Evolutionary conservation across 2,888 invertebrate species (phyloP), one percentile per base, ranked within the genome.

Genomic region (Orthosia incerta): DNA sequence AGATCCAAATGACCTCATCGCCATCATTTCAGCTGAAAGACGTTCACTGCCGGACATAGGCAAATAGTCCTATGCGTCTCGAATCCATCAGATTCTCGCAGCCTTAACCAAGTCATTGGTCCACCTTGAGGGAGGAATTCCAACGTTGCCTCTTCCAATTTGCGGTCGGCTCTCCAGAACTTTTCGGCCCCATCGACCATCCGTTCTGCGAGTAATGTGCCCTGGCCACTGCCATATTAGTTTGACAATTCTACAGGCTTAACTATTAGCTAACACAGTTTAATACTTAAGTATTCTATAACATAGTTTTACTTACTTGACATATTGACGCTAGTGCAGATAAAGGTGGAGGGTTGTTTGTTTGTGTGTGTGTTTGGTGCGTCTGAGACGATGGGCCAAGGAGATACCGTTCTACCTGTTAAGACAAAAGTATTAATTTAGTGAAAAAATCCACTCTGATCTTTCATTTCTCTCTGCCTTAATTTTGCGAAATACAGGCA

Each of bases 401-500:
- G 84, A 96, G 90, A 91, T 96, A 96, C 73, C 96, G 89, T 88
- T 96, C 96, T 89, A 96, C 91, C 96, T 96, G 92, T 46, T 86
- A 90, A 77, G 15, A 63, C 64, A 78, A 68, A 45, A 31, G n/a
- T 23, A 57, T 31, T 18, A 7, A 45, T 3, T 55, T 18, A 55
- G 12, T 39, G 39, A n/a, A 18, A 23, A n/a, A 50, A 62, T 16
- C 0, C 51, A n/a, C 51, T n/a, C 13, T 2, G 5, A 1, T 15
- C 12, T 20, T 20, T 20, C 4, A 12, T 12, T 53, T 20, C 20
- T 53, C 53, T n/a, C 23, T 55, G 20, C 5, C 13, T 55, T 1
- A 20, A 53, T 1, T 20, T 53, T 0, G 20, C 0, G 13, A 3
- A 53, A 53, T n/a, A n/a, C n/a, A 53, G 51, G 12, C 51, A n/a